Conservation (phyloP, 1,140 invertebrate species). For the Stenopsyche tienmushanensis region DNA sequence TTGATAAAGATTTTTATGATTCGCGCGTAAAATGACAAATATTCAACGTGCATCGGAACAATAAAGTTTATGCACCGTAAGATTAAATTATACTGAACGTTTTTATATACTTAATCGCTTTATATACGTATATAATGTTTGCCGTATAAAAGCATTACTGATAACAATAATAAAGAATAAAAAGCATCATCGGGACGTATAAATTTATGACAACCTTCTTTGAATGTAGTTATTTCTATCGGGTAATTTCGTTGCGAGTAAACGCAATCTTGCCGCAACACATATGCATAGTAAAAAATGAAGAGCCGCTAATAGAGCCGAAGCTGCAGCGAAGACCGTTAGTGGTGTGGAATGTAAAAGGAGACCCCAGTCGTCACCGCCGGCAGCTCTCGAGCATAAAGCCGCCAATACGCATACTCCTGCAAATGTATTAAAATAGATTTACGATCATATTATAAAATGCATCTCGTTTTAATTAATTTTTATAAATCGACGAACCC, state of each 20-base stretch:
- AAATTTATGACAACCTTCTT: conserved; percentile 51
- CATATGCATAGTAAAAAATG: conserved; percentile 48
- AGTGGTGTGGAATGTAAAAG: conserved; percentile 49
- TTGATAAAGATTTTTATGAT: no score
- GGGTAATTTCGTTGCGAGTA: conserved; percentile 50
- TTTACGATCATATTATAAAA: conserved; percentile 1
- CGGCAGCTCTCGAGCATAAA: conserved; percentile 45
- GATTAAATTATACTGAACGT: no score
- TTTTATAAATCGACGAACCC: conserved; percentile 10
- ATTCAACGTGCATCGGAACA: no score
- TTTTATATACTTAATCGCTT: no score
- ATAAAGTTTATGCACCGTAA: no score
- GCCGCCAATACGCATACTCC: conserved; percentile 51
- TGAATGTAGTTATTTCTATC: conserved; percentile 49
- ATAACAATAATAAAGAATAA: no score
- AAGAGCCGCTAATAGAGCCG: conserved; percentile 47
- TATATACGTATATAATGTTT: neutral
- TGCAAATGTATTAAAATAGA: conserved; percentile 33
- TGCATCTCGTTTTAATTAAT: neutral
- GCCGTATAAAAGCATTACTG: no score
- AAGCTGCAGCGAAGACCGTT: conserved; percentile 48
- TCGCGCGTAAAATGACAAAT: no score
- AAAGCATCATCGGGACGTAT: no score
- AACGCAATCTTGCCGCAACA: conserved; percentile 45
- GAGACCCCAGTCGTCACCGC: conserved; percentile 49